A percentile compares a stretch with the other conserved stretches of the same genome.
These are phyloP conservation scores for Clunio marinus DNA, from an alignment of 2,888 invertebrate genomes.

Conservation along the genomic window DNA sequence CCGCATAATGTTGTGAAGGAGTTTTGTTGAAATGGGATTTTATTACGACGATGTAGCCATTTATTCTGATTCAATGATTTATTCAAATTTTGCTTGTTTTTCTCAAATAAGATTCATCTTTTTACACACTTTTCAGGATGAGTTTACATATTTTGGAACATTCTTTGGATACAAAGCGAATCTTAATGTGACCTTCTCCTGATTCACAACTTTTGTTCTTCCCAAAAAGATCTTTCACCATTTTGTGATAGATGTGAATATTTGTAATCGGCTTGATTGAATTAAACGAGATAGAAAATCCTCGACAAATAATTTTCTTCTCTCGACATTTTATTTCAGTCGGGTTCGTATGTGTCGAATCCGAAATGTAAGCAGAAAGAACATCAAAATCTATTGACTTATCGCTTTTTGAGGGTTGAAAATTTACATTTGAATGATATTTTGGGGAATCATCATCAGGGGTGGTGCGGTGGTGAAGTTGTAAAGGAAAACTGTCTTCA, in stretches of 20 bases:
- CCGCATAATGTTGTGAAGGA: background rate
- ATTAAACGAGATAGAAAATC: constrained; percentile 39
- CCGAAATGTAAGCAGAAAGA: constrained; percentile 1
- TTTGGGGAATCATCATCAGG: constrained; percentile 25
- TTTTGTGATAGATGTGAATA: constrained; percentile 39
- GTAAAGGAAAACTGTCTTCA: too few species aligned
- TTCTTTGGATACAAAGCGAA: too few species aligned
- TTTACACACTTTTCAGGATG: too few species aligned
- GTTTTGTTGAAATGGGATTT: constrained; percentile 24
- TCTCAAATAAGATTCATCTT: constrained; percentile 27
- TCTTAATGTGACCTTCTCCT: too few species aligned
- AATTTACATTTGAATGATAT: constrained; percentile 37
- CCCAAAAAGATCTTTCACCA: constrained; percentile 30
- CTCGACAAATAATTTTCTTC: constrained; percentile 37
- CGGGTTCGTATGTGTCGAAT: background rate
- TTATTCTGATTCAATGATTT: constrained; percentile 39
- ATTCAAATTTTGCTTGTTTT: constrained; percentile 39
- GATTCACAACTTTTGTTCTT: too few species aligned
- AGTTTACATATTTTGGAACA: too few species aligned
- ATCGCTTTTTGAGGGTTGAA: constrained; percentile 38
- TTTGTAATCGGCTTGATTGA: constrained; percentile 39
- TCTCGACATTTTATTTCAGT: background rate
- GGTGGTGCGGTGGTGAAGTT: background rate
- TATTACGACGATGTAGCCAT: constrained; percentile 32
- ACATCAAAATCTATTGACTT: constrained; percentile 38